Conservation (phyloP, 1,140 invertebrate genomes). For the Ylistrum balloti region DNA sequence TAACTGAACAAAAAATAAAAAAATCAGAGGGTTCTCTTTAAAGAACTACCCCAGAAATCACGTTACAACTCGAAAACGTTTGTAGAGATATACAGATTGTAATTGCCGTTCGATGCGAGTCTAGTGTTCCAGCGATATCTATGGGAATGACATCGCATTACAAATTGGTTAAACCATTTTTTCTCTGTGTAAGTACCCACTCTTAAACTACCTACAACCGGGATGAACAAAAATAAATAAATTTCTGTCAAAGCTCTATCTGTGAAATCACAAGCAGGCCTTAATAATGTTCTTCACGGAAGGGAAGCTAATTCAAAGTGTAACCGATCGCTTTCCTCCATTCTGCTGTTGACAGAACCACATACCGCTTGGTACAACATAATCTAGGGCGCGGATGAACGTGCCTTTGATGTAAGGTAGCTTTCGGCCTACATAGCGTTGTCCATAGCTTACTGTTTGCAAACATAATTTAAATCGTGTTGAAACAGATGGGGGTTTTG, state of each 20-base stretch:
- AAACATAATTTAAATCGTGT: conserved; percentile 36
- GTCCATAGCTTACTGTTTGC: neutral
- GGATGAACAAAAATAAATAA: conserved; percentile 1
- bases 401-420: neutral
- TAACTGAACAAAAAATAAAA: no score
- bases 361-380: neutral
- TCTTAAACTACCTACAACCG: neutral
- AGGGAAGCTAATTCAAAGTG: neutral
- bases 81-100: no score
- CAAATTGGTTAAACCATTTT: neutral
- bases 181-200: neutral
- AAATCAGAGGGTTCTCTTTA: no score
- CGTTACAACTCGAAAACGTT: no score
- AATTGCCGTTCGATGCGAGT: no score
- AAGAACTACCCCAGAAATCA: no score
- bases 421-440: neutral
- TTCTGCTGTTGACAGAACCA: neutral
- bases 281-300: conserved; percentile 14
- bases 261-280: neutral
- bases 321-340: neutral
- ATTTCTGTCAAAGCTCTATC: neutral
- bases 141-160: neutral
- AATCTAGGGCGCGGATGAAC: neutral
- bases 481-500: conserved; percentile 30
- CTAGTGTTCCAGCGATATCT: neutral